Evolutionary conservation across 2,113 vertebrate genomes (phyloP).

Genomic region (Epinephelus cyanopodus): DNA sequence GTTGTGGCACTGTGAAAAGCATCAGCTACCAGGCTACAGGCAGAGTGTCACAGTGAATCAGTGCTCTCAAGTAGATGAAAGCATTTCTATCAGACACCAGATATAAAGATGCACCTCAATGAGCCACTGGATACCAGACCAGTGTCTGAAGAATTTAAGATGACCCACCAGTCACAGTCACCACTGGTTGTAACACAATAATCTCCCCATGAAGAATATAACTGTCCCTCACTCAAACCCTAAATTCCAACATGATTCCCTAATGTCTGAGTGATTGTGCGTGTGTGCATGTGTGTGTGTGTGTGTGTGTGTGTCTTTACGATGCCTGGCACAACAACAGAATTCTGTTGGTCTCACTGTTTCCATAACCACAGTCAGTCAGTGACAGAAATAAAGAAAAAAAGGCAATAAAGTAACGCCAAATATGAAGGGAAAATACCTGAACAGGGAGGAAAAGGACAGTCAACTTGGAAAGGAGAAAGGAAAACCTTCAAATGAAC

Average conservation of each 20-base stretch:
- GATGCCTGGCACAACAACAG: conserved; percentile 65
- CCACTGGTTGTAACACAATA: conserved; percentile 55
- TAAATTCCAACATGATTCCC: conserved; percentile 73
- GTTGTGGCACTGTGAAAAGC: conserved; percentile 23
- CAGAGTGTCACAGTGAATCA: conserved; percentile 47
- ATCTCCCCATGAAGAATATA: conserved; percentile 57
- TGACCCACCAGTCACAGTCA: conserved; percentile 50
- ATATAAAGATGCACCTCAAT: conserved; percentile 19
- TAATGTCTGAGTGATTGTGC: conserved; percentile 69
- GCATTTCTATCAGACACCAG: conserved; percentile 54
- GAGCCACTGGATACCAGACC: conserved; percentile 48
- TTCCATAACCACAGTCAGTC: conserved; percentile 65
- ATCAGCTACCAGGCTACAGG: conserved; percentile 37
- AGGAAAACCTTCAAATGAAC: conserved; percentile 2
- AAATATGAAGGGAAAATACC: conserved; percentile 61
- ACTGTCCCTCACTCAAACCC: conserved; percentile 51
- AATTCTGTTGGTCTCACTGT: conserved; percentile 54
- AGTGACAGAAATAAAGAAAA: conserved; percentile 40
- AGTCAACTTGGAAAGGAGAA: not conserved
- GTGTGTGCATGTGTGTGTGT: conserved; percentile 11
- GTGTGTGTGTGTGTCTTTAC: conserved; percentile 43
- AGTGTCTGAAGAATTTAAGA: conserved; percentile 41
- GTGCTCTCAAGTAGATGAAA: conserved; percentile 74
- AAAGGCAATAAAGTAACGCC: conserved; percentile 21
- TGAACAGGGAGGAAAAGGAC: conserved; percentile 31